Evolutionary conservation across 1,140 invertebrate genomes (phyloP), one percentile per base, ranked within the genome.

Genomic region (Tetramorium parvispinum): DNA sequence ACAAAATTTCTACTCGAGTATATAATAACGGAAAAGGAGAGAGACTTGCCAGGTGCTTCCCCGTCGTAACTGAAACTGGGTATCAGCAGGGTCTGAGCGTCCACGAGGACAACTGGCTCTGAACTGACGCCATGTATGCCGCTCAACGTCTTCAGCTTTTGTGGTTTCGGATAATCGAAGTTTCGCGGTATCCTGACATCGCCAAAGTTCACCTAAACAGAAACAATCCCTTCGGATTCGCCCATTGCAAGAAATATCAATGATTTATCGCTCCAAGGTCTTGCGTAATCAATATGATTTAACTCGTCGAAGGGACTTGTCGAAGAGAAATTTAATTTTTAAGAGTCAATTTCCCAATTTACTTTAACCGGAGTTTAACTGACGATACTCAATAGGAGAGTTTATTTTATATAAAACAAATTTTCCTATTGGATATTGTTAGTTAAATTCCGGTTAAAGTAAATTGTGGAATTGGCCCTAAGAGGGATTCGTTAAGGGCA

Each of bases 11-110:
- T n/a, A n/a, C n/a, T n/a, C n/a, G n/a, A n/a, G n/a, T n/a, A n/a
- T n/a, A n/a, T n/a, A 37, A 32, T 57, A n/a, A 57, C 4, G 18
- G 4, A 55, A n/a, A 24, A 59, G 55, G 8, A 68, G 5, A 68
- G 63, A 68, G 11, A 83, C 95, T 95, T 93, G 98, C 98, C 98
- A 94, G 98, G 98, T 75, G 98, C 98, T 94, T 98, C 97, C 71
- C 98, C 98, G 91, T 99, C 98, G 91, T 98, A 98, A 40, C 97
- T 98, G 91, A 99, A 98, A 93, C 97, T 97, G 1, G 98, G 98
- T 73, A 99, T 96, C 77, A 99, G 96, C 65, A 99, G 96, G 10
- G 98, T 99, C 95, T 99, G 98, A 3, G 98, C 98, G 94, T 99
- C 98, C 7, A 99, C 98, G 63, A 98, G 96, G 4, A 98, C 97